Evolutionary conservation across 2,113 vertebrate species (phyloP), one percentile per base, ranked within the genome.

Genomic region (Rynchops niger): DNA sequence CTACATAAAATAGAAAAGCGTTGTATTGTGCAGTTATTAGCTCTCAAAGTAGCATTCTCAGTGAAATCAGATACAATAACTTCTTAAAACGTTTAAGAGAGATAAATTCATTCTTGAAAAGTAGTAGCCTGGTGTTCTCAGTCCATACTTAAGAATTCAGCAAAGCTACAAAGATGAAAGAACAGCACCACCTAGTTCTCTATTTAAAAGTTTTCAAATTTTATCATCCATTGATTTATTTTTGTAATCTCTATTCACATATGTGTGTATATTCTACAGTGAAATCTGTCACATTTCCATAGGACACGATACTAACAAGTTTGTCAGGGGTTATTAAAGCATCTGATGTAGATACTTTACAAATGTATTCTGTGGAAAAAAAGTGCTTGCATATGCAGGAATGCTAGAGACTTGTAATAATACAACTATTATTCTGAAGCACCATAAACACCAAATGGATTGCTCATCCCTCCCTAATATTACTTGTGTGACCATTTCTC

Each of bases 111-210:
- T 58, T 89, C 71, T 61, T 70, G 59, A 67, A 83, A 86, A 96
- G 29, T 53, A 88, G 55, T 82, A 78, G 95, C 89, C 80, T 73
- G 73, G 42, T 79, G 86, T 88, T 95, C 90, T 80, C 92, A 90
- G 94, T 59, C 70, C 91, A 82, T 38, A 89, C 84, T 94, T 95
- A 95, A 93, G 90, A 95, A 98, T 85, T 76, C 86, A 94, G 96
- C 83, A 83, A 61, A 96, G 82, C 94, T 80, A 96, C 95, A 98
- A 98, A 98, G 96, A 97, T 98, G 98, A 98, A 98, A 98, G 95
- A 98, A 98, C 95, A 98, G 98, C 98, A 98, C 98, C 98, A 98
- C 97, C 98, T 98, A 98, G 97, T 98, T 96, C 98, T 95, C 93
- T 96, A 53, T 96, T 89, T 87, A 95, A 94, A 98, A 95, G 95